These are phyloP conservation scores for Gobius niger DNA, from an alignment of 2,113 vertebrate species.

Conservation along the genomic window DNA sequence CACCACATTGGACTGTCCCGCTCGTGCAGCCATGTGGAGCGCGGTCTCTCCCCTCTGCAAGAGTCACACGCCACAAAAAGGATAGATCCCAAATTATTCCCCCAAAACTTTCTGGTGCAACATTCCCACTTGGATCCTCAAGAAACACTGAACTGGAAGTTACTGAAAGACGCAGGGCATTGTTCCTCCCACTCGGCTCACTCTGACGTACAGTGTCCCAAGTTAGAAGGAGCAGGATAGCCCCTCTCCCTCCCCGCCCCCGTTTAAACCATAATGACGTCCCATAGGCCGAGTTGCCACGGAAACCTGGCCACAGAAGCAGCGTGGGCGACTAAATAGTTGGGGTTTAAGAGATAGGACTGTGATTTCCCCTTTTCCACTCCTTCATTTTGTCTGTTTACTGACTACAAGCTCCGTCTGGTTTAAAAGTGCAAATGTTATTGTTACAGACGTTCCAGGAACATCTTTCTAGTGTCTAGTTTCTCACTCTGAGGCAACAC, in stretches of 20 bases:
- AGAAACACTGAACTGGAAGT: conserved; percentile 2
- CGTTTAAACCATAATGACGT: conserved; percentile 53
- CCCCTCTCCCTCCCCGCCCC: conserved; percentile 46
- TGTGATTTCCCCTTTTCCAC: conserved; percentile 9
- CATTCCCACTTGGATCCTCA: background rate
- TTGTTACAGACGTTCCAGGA: background rate
- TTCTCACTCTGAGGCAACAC: background rate
- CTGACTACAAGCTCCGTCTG: background rate
- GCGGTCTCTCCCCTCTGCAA: conserved; percentile 95
- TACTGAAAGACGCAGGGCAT: background rate
- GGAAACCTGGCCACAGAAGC: conserved; percentile 69
- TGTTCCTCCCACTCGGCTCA: background rate
- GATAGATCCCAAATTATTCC: background rate
- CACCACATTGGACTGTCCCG: conserved; percentile 92
- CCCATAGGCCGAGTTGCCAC: conserved; percentile 59
- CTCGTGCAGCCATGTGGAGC: conserved; percentile 95
- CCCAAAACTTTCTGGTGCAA: background rate
- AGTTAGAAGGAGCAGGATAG: conserved; percentile 19
- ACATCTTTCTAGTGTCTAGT: background rate
- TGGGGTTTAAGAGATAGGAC: conserved; percentile 48
- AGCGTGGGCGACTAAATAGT: conserved; percentile 58
- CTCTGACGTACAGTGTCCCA: background rate
- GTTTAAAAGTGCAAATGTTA: background rate
- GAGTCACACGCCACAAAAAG: conserved; percentile 12
- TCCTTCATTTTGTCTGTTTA: background rate